These are phyloP conservation scores for Tragelaphus eurycerus DNA, from an alignment of 2,797 vertebrate species.

Conservation along the genomic window DNA sequence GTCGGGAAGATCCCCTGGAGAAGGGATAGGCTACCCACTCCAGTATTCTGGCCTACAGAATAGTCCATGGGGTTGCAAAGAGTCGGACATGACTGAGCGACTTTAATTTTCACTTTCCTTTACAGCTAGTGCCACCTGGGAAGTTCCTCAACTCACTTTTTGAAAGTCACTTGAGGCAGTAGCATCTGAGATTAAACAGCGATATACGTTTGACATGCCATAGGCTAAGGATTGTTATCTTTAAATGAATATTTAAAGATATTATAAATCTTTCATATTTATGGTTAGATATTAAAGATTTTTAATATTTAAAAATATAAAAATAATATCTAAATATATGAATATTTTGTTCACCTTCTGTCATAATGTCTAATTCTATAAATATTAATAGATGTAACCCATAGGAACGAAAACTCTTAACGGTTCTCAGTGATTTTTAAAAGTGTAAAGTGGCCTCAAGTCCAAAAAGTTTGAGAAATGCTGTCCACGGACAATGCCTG, in stretches of 20 bases:
- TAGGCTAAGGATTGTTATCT: not conserved
- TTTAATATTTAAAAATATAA: no score
- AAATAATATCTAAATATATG: no score
- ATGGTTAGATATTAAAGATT: no score
- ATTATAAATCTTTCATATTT: no score
- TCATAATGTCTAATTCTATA: not conserved
- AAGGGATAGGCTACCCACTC: not conserved
- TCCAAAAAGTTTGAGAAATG: not conserved
- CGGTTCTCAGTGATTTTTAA: not conserved
- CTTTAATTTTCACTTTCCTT: not conserved
- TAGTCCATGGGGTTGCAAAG: not conserved
- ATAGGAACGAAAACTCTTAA: not conserved
- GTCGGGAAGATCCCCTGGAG: not conserved
- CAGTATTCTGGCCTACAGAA: not conserved
- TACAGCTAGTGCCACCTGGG: not conserved
- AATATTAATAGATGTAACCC: not conserved
- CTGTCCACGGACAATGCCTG: not conserved
- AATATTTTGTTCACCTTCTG: not conserved
- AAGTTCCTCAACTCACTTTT: not conserved
- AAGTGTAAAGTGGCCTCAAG: not conserved
- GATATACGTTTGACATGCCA: not conserved
- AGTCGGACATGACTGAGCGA: accelerated
- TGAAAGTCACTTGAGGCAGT: not conserved
- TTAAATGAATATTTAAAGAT: not conserved
- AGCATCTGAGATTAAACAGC: not conserved